A percentile compares a stretch with the other conserved stretches of the same genome.
These are phyloP conservation scores for Bujurquina vittata DNA, from an alignment of 2,113 vertebrate genomes.

Conservation along the genomic window DNA sequence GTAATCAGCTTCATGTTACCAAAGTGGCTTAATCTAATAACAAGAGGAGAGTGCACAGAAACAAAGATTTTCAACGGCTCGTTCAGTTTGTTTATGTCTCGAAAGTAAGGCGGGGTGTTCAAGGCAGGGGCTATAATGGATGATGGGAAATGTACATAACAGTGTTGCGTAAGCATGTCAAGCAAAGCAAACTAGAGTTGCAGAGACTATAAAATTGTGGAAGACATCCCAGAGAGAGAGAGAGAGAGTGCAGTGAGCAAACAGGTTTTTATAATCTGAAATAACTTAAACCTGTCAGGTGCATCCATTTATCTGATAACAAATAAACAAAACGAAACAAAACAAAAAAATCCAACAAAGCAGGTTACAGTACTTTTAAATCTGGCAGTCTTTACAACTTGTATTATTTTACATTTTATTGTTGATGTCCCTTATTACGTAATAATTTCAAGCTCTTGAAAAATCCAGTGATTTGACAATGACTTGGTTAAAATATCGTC, in stretches of 20 bases:
- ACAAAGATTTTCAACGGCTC: too few relatives aligned
- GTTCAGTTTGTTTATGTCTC: neutral
- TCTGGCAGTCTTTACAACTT: rapidly evolving
- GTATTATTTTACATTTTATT: neutral
- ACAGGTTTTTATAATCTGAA: neutral
- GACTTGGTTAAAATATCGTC: too few relatives aligned
- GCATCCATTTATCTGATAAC: neutral
- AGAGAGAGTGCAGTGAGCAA: neutral
- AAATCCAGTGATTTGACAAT: too few relatives aligned
- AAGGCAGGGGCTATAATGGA: neutral
- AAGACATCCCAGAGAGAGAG: neutral
- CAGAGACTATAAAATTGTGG: rapidly evolving
- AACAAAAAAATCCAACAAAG: neutral
- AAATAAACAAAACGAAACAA: too few relatives aligned
- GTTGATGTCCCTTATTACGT: neutral
- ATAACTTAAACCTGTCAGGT: neutral
- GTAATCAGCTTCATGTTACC: neutral
- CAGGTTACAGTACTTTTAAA: neutral
- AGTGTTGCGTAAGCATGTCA: rapidly evolving
- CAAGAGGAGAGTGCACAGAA: neutral
- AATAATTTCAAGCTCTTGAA: neutral
- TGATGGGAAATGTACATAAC: neutral
- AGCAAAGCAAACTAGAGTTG: neutral
- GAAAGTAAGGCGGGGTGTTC: neutral
- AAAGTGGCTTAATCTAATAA: neutral